These are phyloP conservation scores for Xestia ashworthii DNA, from an alignment of 2,888 invertebrate species.

Conservation along the genomic window DNA sequence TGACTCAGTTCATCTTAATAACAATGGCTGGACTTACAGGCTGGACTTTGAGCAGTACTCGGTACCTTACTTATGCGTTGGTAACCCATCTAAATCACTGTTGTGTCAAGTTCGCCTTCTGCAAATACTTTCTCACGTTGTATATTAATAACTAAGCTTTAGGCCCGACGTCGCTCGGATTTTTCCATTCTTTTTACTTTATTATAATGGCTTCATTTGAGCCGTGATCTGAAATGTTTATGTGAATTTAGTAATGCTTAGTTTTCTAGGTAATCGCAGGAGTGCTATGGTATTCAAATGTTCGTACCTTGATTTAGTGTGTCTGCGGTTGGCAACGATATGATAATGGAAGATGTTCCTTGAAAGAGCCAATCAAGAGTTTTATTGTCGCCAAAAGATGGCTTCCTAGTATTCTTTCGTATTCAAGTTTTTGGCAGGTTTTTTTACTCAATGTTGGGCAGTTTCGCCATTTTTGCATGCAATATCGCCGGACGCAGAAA, in stretches of 20 bases:
- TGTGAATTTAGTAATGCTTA: conserved; percentile 47
- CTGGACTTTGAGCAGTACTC: neutral
- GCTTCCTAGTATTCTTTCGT: conserved; percentile 3
- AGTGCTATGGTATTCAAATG: conserved; percentile 45
- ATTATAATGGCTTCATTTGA: conserved; percentile 63
- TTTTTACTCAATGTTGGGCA: too few relatives aligned
- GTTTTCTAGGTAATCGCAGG: conserved; percentile 59
- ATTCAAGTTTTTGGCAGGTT: too few relatives aligned
- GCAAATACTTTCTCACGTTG: neutral
- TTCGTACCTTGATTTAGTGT: conserved; percentile 47
- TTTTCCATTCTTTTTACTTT: conserved; percentile 71
- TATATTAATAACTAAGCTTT: conserved; percentile 60
- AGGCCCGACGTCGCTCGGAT: conserved; percentile 58
- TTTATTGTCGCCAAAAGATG: neutral
- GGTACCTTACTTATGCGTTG: neutral
- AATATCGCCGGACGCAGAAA: too few relatives aligned
- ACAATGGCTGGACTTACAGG: neutral
- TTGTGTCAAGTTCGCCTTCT: conserved; percentile 35
- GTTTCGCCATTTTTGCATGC: too few relatives aligned
- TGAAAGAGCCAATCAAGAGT: conserved; percentile 17
- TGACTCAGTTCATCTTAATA: too few relatives aligned
- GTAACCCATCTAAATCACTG: neutral
- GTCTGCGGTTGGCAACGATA: conserved; percentile 21
- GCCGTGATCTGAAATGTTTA: conserved; percentile 65
- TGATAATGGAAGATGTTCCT: conserved; percentile 15